A percentile compares a stretch with the other conserved stretches of the same genome.
Evolutionary conservation across 2,888 invertebrate species (phyloP).

Genomic region (Tachystola acroxantha): DNA sequence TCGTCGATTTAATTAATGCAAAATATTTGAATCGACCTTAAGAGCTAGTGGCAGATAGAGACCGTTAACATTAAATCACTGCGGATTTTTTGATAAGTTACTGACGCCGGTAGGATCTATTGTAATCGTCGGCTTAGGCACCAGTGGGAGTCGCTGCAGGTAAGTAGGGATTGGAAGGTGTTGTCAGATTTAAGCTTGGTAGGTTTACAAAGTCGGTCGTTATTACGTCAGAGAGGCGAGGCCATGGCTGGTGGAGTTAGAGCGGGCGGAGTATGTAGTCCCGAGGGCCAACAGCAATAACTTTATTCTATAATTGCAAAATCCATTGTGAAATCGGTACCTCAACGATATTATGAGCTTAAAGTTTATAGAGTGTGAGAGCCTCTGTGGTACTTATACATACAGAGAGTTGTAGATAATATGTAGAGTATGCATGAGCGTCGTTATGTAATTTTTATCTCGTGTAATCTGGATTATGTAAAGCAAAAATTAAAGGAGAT

Average conservation of each 20-base stretch:
- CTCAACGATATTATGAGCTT: no score
- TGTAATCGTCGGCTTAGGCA: conserved; percentile 38
- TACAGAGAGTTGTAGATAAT: no score
- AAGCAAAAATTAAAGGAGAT: no score
- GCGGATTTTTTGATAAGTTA: conserved; percentile 52
- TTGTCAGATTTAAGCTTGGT: conserved; percentile 29
- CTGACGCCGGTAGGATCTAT: conserved; percentile 39
- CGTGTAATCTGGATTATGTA: no score
- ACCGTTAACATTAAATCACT: conserved; percentile 44
- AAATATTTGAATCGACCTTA: no score
- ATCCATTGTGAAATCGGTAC: conserved; percentile 14
- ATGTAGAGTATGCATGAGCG: no score
- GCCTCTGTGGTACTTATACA: no score
- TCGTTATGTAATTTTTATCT: no score
- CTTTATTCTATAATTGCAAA: conserved; percentile 33
- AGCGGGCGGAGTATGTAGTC: conserved; percentile 26
- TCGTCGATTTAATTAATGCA: no score
- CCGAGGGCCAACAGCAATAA: conserved; percentile 32
- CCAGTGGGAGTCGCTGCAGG: conserved; percentile 2
- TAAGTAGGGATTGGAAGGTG: conserved; percentile 26
- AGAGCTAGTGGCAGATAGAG: conserved; percentile 29
- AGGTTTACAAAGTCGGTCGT: conserved; percentile 30
- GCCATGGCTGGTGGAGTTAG: conserved; percentile 11
- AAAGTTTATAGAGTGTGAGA: no score
- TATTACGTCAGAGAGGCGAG: conserved; percentile 26